phyloP scores from a whole-genome alignment of 2,113 vertebrate species.

The Odontophorus gujanensis region DNA sequence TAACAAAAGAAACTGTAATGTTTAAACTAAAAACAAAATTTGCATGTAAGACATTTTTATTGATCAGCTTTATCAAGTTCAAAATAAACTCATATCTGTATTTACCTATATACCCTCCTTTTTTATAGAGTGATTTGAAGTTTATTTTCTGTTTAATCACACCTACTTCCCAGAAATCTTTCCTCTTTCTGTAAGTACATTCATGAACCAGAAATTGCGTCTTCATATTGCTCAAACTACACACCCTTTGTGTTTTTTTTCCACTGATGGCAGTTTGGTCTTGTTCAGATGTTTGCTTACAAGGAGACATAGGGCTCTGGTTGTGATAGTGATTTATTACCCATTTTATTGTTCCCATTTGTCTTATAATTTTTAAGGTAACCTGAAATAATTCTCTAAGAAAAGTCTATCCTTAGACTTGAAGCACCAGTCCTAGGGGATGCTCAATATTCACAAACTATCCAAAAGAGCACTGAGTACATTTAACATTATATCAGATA shows the following conservation, averaged over 20 bases:
- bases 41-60: conserved; percentile 20
- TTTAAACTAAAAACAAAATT: background rate
- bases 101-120: background rate
- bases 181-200: conserved; percentile 72
- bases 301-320: background rate
- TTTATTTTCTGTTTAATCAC: conserved; percentile 51
- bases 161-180: conserved; percentile 71
- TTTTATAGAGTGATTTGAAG: conserved; percentile 52
- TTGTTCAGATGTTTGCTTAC: conserved; percentile 23
- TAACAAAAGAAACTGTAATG: background rate
- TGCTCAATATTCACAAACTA: background rate
- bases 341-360: conserved; percentile 46
- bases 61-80: conserved; percentile 1
- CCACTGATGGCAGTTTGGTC: conserved; percentile 20
- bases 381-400: conserved; percentile 12
- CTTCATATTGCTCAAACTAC: conserved; percentile 44
- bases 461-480: background rate
- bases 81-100: conserved; percentile 3
- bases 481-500: background rate
- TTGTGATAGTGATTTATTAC: conserved; percentile 55
- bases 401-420: background rate
- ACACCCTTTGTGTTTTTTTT: conserved; percentile 54
- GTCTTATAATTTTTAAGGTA: conserved; percentile 26
- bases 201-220: conserved; percentile 49
- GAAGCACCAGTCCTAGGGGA: background rate